Evolutionary conservation across 2,888 invertebrate species (phyloP).

Genomic region (Chorisops tibialis): DNA sequence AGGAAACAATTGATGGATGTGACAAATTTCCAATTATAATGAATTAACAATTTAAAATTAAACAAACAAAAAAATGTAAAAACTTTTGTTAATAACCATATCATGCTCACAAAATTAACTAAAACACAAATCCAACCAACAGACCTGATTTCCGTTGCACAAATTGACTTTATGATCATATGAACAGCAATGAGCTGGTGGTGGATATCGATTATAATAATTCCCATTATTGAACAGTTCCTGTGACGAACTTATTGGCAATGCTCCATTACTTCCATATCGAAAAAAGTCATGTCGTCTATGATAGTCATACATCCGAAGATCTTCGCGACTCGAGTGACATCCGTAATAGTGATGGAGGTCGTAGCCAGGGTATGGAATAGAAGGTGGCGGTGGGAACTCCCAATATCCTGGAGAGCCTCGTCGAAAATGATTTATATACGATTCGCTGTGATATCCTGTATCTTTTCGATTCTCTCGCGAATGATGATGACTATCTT

Average conservation of each 20-base stretch:
- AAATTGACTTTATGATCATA: slow-evolving; percentile 30
- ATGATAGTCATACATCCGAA: slow-evolving; percentile 38
- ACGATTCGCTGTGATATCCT: slow-evolving; percentile 25
- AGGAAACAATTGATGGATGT: too few species aligned
- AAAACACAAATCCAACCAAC: not conserved
- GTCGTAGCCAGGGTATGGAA: slow-evolving; percentile 30
- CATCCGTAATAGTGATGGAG: slow-evolving; percentile 31
- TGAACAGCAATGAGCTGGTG: slow-evolving; percentile 27
- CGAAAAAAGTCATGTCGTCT: slow-evolving; percentile 55
- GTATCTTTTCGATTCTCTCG: slow-evolving; percentile 16
- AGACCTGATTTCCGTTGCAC: slow-evolving; percentile 30
- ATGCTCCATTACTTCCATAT: slow-evolving; percentile 53
- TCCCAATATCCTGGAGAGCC: slow-evolving; percentile 36
- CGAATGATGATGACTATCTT: slow-evolving; percentile 22
- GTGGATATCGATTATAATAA: slow-evolving; percentile 32
- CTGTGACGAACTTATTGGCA: slow-evolving; percentile 31
- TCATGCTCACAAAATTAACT: not conserved
- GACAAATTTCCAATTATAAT: too few species aligned
- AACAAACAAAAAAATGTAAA: too few species aligned
- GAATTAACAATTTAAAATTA: too few species aligned
- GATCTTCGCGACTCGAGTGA: slow-evolving; percentile 35
- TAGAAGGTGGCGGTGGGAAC: slow-evolving; percentile 35
- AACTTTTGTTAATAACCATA: not conserved
- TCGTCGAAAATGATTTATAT: slow-evolving; percentile 23
- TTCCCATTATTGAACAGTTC: slow-evolving; percentile 29